Evolutionary conservation across 2,888 invertebrate genomes (phyloP), one percentile per base, ranked within the genome.

Genomic region (Oxystoma pomonae): DNA sequence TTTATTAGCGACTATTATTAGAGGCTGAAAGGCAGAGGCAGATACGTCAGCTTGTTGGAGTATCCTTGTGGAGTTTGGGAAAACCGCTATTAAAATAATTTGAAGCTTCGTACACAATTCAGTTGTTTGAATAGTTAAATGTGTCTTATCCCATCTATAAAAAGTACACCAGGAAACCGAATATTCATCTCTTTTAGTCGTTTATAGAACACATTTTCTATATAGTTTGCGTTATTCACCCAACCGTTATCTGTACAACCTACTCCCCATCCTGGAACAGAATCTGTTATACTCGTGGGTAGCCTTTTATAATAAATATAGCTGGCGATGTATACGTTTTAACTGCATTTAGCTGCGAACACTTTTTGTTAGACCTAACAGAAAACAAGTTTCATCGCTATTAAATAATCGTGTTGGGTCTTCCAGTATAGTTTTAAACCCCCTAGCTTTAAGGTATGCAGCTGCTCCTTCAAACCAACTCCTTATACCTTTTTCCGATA

Each of bases 281-380:
- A 69, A 21, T 72, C 63, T 0, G 66, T 63, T 55, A 78, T 74
- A 16, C 74, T 69, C 18, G 60, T 61, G 16, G 77, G 72, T 12
- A 78, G 59, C 59, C 76, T 68, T 68, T 76, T 71, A 62, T 76
- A 74, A 35, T n/a, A n/a, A n/a, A n/a, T n/a, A n/a, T n/a, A n/a
- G n/a, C n/a, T 0, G 19, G 78, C 70, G 68, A 78, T 75, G 64
- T 79, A 77, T 1, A 80, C 74, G 65, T 77, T 75, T 70, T 58
- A 72, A 55, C 57, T 35, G 35, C 35, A n/a, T 35, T 35, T 35
- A 35, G 35, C 35, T 35, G 35, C 35, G 5, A 35, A 35, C 35
- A 35, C 35, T 35, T 35, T 64, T 70, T 65, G 73, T 73, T 18
- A 73, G 70, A 60, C 71, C 73, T 16, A 73, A 56, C n/a, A 66